Conservation (phyloP, 23 tunicate species). For the Ascidia mentula region DNA sequence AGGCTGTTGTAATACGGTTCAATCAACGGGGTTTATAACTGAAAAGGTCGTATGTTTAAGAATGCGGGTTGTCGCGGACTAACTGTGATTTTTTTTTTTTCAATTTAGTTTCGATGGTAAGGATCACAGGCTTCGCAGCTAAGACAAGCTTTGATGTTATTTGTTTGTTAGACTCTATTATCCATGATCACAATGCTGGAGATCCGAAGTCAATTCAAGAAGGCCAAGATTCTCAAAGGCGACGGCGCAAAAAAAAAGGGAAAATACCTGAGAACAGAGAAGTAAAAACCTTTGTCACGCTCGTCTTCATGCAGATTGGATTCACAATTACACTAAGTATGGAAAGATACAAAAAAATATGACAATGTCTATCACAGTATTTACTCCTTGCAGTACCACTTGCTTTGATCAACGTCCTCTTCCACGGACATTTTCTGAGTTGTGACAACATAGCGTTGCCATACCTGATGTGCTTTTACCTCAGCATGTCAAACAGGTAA, state of each 20-base stretch:
- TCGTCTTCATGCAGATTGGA: constrained; percentile 15
- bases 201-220: background rate
- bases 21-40: too few species aligned
- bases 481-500: background rate
- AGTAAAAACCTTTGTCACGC: background rate
- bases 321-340: background rate
- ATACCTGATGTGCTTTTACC: background rate
- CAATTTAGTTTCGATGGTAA: background rate
- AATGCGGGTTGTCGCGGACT: too few species aligned
- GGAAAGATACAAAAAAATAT: too few species aligned
- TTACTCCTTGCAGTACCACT: background rate
- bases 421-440: background rate
- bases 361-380: background rate
- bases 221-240: background rate
- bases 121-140: too few species aligned
- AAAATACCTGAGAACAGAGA: background rate
- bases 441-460: background rate
- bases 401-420: background rate
- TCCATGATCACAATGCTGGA: background rate
- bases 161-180: background rate
- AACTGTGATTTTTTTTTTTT: too few species aligned
- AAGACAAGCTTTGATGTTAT: too few species aligned
- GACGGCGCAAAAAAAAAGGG: background rate
- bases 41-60: too few species aligned
- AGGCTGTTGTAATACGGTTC: too few species aligned